These are phyloP conservation scores for Drosophila trichaetosa DNA, from an alignment of 2,888 invertebrate species.

Conservation along the genomic window DNA sequence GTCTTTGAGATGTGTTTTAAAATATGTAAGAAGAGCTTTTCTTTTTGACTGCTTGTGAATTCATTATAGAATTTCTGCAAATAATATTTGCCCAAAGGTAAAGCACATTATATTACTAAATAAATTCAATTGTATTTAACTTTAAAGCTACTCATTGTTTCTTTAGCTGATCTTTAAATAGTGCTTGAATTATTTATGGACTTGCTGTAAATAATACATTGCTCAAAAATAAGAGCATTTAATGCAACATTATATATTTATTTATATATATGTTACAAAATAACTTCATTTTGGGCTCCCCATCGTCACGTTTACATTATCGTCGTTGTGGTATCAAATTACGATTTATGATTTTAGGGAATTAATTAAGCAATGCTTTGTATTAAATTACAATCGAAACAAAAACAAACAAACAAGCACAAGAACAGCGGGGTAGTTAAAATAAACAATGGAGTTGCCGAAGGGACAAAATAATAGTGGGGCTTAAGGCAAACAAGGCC, in stretches of 20 bases:
- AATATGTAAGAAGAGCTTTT: not conserved
- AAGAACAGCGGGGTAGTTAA: conserved; percentile 35
- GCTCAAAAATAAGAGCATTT: not conserved
- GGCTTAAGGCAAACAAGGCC: conserved; percentile 21
- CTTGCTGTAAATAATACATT: not conserved
- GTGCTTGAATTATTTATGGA: not conserved
- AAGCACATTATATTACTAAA: not conserved
- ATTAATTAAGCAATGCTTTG: conserved; percentile 67
- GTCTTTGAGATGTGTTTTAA: not conserved
- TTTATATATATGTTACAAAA: conserved; percentile 1
- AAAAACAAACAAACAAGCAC: conserved; percentile 8
- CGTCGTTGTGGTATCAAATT: conserved; percentile 43
- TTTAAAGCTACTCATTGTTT: not conserved
- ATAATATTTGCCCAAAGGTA: not conserved
- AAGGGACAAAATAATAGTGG: conserved; percentile 18
- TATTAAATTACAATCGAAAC: conserved; percentile 62
- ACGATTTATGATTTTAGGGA: conserved; percentile 57
- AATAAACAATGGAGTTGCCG: conserved; percentile 38
- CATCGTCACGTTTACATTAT: conserved; percentile 35
- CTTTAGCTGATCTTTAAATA: not conserved
- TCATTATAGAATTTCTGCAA: not conserved
- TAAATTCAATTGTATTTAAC: not conserved
- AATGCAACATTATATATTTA: conserved; percentile 1
- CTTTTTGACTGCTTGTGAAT: not conserved
- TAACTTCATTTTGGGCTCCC: conserved; percentile 23